phyloP scores from a whole-genome alignment of 2,113 vertebrate genomes.

The Galeopterus variegatus region DNA sequence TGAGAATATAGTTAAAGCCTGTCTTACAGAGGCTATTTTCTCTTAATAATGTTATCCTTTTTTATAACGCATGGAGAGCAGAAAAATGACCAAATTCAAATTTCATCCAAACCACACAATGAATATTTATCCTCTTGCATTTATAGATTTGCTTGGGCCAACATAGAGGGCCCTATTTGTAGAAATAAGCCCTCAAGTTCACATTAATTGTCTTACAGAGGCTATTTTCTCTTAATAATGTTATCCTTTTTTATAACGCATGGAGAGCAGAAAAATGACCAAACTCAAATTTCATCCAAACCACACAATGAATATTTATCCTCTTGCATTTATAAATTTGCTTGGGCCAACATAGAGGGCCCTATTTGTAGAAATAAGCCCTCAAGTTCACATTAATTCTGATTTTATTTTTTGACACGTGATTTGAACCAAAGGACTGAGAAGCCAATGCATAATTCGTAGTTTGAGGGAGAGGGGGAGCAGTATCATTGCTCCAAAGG shows the following conservation, averaged over 20 bases:
- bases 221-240: slow-evolving; percentile 62
- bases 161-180: too few species aligned
- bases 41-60: slow-evolving; percentile 59
- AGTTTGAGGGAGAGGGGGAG: not conserved
- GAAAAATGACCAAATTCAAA: slow-evolving; percentile 76
- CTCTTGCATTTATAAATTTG: not conserved
- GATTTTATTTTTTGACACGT: slow-evolving; percentile 65
- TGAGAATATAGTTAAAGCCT: not conserved
- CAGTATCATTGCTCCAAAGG: not conserved
- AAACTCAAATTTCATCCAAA: slow-evolving; percentile 69
- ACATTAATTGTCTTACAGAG: not conserved
- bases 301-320: slow-evolving; percentile 44
- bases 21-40: slow-evolving; percentile 22
- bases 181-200: too few species aligned
- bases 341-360: not conserved
- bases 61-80: slow-evolving; percentile 62
- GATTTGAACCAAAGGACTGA: slow-evolving; percentile 20
- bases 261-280: slow-evolving; percentile 67
- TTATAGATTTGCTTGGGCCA: too few species aligned
- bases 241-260: slow-evolving; percentile 64
- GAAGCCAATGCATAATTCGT: slow-evolving; percentile 51
- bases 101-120: not conserved
- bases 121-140: slow-evolving; percentile 42
- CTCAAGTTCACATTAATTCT: slow-evolving; percentile 59
- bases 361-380: slow-evolving; percentile 57